Evolutionary conservation across 2,113 vertebrate species (phyloP).

Genomic region (Pelvicachromis taeniatus): DNA sequence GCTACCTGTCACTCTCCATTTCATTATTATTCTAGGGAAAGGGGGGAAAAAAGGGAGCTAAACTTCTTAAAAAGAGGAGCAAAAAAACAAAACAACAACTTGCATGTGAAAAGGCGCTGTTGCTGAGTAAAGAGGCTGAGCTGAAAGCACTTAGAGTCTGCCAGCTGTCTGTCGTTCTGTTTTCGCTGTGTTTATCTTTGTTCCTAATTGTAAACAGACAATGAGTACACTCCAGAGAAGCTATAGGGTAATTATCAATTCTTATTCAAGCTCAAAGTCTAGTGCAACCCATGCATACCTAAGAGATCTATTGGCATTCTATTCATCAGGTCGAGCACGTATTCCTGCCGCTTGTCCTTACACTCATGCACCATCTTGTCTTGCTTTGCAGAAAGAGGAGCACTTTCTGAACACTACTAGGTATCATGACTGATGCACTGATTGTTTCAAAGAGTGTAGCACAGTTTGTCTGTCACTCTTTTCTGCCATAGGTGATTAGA

Average conservation of each 20-base stretch:
- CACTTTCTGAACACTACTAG: neutral
- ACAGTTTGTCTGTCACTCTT: neutral
- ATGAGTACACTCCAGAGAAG: slow-evolving; percentile 27
- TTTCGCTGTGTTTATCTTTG: slow-evolving; percentile 31
- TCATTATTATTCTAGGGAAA: neutral
- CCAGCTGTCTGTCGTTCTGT: neutral
- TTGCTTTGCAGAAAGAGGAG: neutral
- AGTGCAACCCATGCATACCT: slow-evolving; percentile 10
- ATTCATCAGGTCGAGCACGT: slow-evolving; percentile 25
- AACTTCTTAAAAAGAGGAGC: neutral
- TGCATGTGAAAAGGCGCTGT: neutral
- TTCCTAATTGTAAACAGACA: slow-evolving; percentile 46
- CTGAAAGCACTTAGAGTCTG: neutral
- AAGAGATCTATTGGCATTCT: slow-evolving; percentile 39
- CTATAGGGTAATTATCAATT: slow-evolving; percentile 50
- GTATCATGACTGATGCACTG: neutral
- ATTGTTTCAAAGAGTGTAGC: neutral
- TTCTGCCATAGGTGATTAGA: neutral
- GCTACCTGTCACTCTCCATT: slow-evolving; percentile 26
- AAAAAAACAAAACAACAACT: neutral
- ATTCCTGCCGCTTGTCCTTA: neutral
- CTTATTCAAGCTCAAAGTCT: slow-evolving; percentile 32
- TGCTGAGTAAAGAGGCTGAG: slow-evolving; percentile 7
- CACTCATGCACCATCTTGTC: neutral
- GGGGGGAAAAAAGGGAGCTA: neutral